Evolutionary conservation across 2,888 invertebrate genomes (phyloP).

Genomic region (Drosophila incognita): DNA sequence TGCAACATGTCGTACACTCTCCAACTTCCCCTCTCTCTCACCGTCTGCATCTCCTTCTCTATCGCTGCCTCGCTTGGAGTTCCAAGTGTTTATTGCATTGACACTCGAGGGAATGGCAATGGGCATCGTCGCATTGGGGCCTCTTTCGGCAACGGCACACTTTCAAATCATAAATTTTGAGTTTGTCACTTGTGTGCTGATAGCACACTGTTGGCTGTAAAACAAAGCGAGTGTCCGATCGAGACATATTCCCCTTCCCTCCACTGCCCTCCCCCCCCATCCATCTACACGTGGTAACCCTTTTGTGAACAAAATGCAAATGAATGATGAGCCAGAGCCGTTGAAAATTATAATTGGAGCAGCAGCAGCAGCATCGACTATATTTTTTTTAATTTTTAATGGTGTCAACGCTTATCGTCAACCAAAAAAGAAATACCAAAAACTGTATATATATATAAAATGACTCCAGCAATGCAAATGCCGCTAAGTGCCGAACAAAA

Average conservation of each 20-base stretch:
- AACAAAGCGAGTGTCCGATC: constrained; percentile 54
- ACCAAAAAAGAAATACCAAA: constrained; percentile 42
- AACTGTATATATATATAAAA: constrained; percentile 5
- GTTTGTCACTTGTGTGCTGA: constrained; percentile 75
- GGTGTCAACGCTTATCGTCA: constrained; percentile 76
- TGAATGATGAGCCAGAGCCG: constrained; percentile 66
- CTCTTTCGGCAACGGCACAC: constrained; percentile 61
- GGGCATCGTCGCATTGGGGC: constrained; percentile 10
- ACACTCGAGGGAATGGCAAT: constrained; percentile 58
- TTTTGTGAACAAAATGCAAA: constrained; percentile 62
- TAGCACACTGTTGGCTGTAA: constrained; percentile 47
- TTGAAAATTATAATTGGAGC: constrained; percentile 80
- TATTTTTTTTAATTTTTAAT: constrained; percentile 70
- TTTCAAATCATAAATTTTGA: constrained; percentile 79
- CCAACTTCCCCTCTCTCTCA: background rate
- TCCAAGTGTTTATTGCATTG: constrained; percentile 78
- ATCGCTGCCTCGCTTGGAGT: constrained; percentile 3
- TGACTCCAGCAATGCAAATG: constrained; percentile 60
- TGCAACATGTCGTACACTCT: constrained; percentile 58
- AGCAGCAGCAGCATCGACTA: constrained; percentile 30
- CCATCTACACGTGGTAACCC: constrained; percentile 5
- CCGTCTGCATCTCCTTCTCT: constrained; percentile 1
- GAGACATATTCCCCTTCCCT: background rate
- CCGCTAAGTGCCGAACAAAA: constrained; percentile 73
- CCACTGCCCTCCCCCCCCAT: background rate